Evolutionary conservation across 2,888 invertebrate genomes (phyloP).

Genomic region (Nesidiocoris tenuis): DNA sequence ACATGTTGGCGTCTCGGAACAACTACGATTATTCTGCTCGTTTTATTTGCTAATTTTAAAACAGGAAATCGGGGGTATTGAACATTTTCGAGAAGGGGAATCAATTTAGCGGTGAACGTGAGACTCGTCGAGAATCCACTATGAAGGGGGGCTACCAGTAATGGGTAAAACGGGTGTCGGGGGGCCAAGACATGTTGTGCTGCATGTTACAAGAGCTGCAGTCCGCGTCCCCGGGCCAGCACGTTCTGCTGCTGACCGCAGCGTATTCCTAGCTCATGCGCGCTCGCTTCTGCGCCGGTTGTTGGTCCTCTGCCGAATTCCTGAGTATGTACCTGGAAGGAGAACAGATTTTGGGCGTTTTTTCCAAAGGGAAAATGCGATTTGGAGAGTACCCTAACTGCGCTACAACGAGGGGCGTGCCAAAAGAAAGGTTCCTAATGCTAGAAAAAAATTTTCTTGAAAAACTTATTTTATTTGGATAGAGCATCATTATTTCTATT

Average conservation of each 20-base stretch:
- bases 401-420: no score
- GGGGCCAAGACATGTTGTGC: conserved; percentile 43
- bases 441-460: no score
- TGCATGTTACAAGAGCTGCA: conserved; percentile 42
- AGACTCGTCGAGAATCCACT: background rate
- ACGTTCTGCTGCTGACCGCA: conserved; percentile 49
- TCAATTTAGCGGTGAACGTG: background rate
- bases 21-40: background rate
- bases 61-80: background rate
- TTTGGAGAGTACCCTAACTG: no score
- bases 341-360: background rate
- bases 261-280: conserved; percentile 65
- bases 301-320: conserved; percentile 43
- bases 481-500: no score
- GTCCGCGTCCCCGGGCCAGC: conserved; percentile 47
- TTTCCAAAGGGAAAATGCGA: conserved; percentile 49
- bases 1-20: background rate
- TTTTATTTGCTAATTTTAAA: background rate
- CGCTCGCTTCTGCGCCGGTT: conserved; percentile 56
- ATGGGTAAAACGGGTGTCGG: conserved; percentile 48
- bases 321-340: conserved; percentile 15
- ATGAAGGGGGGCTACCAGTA: conserved; percentile 43
- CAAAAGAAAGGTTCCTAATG: no score
- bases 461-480: no score
- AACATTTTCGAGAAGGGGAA: background rate